Evolutionary conservation across 1,140 invertebrate species (phyloP).

Genomic region (Drosophila bocqueti): DNA sequence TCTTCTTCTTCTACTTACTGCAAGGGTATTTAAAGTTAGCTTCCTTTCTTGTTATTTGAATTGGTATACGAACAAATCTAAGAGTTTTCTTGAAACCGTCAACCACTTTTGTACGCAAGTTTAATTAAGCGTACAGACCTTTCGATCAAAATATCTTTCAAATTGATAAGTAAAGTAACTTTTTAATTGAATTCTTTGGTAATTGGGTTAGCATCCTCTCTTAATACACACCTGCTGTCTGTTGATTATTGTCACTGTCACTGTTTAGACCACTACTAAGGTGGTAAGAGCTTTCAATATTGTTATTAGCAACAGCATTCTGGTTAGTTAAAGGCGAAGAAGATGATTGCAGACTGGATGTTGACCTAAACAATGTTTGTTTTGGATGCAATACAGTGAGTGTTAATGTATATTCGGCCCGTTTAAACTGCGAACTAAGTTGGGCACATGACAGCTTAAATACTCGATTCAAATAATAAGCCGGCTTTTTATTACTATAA

Average conservation of each 20-base stretch:
- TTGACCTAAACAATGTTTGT: conserved; percentile 81
- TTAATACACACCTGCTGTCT: conserved; percentile 36
- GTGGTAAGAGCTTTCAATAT: conserved; percentile 24
- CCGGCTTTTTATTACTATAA: conserved; percentile 97
- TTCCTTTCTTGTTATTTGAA: too few species aligned
- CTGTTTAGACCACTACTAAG: conserved; percentile 8
- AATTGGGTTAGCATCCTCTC: neutral
- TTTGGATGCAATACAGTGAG: conserved; percentile 93
- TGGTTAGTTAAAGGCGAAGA: conserved; percentile 6
- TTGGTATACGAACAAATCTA: too few species aligned
- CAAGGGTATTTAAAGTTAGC: too few species aligned
- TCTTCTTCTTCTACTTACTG: too few species aligned
- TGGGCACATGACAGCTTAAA: conserved; percentile 98
- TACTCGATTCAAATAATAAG: conserved; percentile 96
- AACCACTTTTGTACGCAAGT: neutral
- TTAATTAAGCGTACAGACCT: neutral
- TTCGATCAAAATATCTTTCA: neutral
- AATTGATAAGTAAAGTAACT: neutral
- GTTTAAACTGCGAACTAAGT: conserved; percentile 95
- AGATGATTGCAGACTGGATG: conserved; percentile 38
- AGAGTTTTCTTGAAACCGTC: neutral
- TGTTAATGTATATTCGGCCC: conserved; percentile 94
- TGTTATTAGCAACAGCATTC: conserved; percentile 37
- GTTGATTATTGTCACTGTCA: conserved; percentile 27
- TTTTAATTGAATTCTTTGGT: neutral